Conservation (phyloP, 2,888 invertebrate genomes). For the Mimas tiliae region DNA sequence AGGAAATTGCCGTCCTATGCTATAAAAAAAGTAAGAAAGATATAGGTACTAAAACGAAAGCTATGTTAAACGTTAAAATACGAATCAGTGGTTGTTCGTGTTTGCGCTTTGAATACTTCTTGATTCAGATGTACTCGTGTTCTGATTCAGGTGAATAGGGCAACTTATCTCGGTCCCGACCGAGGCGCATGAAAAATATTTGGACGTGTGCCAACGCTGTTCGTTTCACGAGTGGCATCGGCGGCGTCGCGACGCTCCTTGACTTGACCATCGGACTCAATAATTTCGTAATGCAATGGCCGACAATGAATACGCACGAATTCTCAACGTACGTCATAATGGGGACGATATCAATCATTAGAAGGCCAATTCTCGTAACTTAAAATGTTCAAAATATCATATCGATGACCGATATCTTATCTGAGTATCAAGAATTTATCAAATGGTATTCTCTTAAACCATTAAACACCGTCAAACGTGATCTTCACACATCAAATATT, state of each 20-base stretch:
- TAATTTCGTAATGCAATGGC: conserved; percentile 66
- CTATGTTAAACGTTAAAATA: background rate
- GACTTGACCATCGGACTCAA: conserved; percentile 58
- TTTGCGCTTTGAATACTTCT: conserved; percentile 30
- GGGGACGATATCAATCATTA: background rate
- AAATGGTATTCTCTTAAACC: too few species aligned
- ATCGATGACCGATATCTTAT: too few species aligned
- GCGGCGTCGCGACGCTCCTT: conserved; percentile 49
- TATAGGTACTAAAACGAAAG: background rate
- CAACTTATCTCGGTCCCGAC: conserved; percentile 72
- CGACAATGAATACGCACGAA: conserved; percentile 26
- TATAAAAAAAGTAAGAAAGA: too few species aligned
- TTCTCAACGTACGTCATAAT: background rate
- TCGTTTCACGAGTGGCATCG: conserved; percentile 59
- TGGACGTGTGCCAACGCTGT: conserved; percentile 72
- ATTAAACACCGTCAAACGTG: too few species aligned
- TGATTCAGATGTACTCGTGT: conserved; percentile 59
- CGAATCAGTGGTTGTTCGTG: background rate
- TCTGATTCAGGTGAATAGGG: conserved; percentile 79
- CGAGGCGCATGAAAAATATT: conserved; percentile 76
- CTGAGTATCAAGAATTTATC: too few species aligned
- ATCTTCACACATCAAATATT: too few species aligned
- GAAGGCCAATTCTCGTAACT: too few species aligned
- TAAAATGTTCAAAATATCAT: too few species aligned
- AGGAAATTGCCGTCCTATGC: too few species aligned